Evolutionary conservation across 2,113 vertebrate species (phyloP), one percentile per base, ranked within the genome.

Genomic region (Tauraco erythrolophus): DNA sequence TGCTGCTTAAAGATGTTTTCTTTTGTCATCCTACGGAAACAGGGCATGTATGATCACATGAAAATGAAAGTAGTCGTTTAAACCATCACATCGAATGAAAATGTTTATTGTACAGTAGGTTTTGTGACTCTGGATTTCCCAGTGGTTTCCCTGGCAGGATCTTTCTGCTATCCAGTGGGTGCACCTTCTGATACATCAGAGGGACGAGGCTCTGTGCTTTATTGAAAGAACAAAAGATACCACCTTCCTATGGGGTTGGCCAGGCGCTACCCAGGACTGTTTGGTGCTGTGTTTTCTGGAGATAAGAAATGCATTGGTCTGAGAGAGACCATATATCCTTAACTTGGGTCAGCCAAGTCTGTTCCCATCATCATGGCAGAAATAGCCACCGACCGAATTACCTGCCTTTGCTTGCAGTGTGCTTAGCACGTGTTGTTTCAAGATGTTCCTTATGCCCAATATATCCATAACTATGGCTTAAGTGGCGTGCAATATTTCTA

Each of bases 361-460:
- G 27, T 60, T 71, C 25, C 39, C 30, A 27, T 31, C 25, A 15
- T 46, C 16, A 15, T 15, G 51, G 51, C 64, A 86, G 76, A 76
- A 46, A 54, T 37, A 71, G 22, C n/a, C 37, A 53, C 23, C 0
- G 4, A 7, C 9, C 23, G 50, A 70, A 70, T 45, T 57, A 33
- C 33, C 16, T 0, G 1, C 4, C 3, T 66, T 1, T 14, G 71
- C 33, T 43, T 19, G 22, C 3, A 6, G 10, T 60, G 30, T 53
- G 19, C 54, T 57, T 62, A 18, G 41, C 56, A 69, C 60, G 39
- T 54, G 4, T 18, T 48, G 24, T 48, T 69, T 7, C 35, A 45
- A 31, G 56, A 21, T 65, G 28, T 11, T 50, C 33, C 31, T 33
- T 48, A 33, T 21, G 22, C 53, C 25, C 5, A 25, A 1, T 37